phyloP scores from a whole-genome alignment of 2,113 vertebrate species.

The Siphamia tubifer region DNA sequence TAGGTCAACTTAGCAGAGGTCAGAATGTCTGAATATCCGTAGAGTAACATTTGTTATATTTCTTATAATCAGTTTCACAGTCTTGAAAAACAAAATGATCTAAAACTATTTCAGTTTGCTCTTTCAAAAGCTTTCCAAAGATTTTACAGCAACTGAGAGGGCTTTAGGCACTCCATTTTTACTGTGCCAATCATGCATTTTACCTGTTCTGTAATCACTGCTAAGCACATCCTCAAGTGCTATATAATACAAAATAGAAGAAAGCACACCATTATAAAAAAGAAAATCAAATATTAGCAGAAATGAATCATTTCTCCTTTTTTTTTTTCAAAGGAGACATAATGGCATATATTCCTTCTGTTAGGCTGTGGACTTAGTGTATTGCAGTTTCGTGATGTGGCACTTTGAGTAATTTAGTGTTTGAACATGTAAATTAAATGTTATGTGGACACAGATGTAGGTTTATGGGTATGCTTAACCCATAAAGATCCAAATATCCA shows the following conservation, averaged over 20 bases:
- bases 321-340: neutral
- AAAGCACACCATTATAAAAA: constrained; percentile 1
- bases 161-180: constrained; percentile 18
- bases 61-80: constrained; percentile 12
- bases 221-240: constrained; percentile 30
- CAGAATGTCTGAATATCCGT: too few relatives aligned
- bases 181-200: constrained; percentile 21
- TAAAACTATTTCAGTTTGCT: constrained; percentile 21
- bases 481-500: too few relatives aligned
- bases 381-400: constrained; percentile 3
- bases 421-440: constrained; percentile 20
- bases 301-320: neutral
- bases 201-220: constrained; percentile 30
- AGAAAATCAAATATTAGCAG: neutral
- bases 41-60: neutral
- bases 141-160: constrained; percentile 16
- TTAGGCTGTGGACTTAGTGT: neutral
- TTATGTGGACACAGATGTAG: constrained; percentile 20
- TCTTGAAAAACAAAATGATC: constrained; percentile 10
- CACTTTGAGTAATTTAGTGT: neutral
- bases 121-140: constrained; percentile 19
- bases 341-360: neutral
- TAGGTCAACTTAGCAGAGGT: too few relatives aligned
- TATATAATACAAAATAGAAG: constrained; percentile 11
- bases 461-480: constrained; percentile 38